Evolutionary conservation across 2,888 invertebrate genomes (phyloP), one percentile per base, ranked within the genome.

Genomic region (Napeogenes inachia): DNA sequence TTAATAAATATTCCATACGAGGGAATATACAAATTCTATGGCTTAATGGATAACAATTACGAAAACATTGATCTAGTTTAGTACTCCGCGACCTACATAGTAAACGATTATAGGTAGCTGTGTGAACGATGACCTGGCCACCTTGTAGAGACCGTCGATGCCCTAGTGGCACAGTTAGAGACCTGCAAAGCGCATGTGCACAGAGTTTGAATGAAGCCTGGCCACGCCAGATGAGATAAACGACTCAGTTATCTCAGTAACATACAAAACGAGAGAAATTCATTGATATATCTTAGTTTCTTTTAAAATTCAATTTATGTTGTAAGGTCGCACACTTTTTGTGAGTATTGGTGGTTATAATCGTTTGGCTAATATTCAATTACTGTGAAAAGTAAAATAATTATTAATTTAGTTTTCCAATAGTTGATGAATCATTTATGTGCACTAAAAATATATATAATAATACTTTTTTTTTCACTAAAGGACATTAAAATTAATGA

Each of bases 121-220:
- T 70, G 65, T 70, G 68, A 71, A 71, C 70, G 74, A 71, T 80
- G 83, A 82, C 84, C 84, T 77, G 76, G 74, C 76, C 70, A 73
- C 65, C 66, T 62, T 65, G 70, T 70, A 69, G 76, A 80, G 75
- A 76, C 80, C 81, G 86, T 83, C 84, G 87, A 82, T 88, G 88
- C 75, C 87, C 88, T 65, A 87, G 75, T 89, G 83, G 73, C 89
- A 87, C 73, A 86, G 71, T 80, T 87, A 65, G 65, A 64, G 68
- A 71, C 69, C 65, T 67, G 60, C 67, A 71, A 60, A 68, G 84
- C 87, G 87, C 86, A 82, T 82, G 87, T 81, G 81, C 82, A 73
- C 60, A 66, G 61, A 61, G 67, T 67, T 68, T 81, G 73, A 80
- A 79, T 80, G 79, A 72, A 72, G 70, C 70, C 64, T 70, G 70